Percentiles rank a stretch among this genome's conserved stretches.
Conservation (phyloP, 2,113 vertebrate species). For the Corythornis vintsioides region DNA sequence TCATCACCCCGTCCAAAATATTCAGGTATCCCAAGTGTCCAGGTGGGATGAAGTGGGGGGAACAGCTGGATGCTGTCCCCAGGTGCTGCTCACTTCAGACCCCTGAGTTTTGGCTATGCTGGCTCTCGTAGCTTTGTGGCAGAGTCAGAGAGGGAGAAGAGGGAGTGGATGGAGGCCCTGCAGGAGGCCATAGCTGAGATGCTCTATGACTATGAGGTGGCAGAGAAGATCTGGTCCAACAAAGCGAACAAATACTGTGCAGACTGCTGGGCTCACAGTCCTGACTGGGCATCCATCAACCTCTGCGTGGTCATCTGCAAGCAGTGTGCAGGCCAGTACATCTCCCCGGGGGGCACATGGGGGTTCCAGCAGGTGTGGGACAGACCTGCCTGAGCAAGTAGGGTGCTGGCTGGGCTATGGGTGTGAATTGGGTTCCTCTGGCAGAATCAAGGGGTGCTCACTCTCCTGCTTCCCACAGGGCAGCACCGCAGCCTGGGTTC, state of each 20-base stretch:
- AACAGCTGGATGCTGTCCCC: rapidly evolving
- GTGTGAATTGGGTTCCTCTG: rapidly evolving
- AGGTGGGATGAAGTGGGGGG: rapidly evolving
- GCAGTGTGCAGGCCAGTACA: slow-evolving; percentile 89
- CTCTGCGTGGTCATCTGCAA: slow-evolving; percentile 98
- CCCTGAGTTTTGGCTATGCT: not conserved
- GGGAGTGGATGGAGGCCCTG: slow-evolving; percentile 92
- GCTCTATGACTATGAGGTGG: slow-evolving; percentile 96
- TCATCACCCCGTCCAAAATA: slow-evolving; percentile 90
- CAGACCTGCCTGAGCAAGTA: not conserved
- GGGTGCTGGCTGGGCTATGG: not conserved
- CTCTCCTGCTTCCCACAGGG: slow-evolving; percentile 71
- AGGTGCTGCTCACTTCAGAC: not conserved
- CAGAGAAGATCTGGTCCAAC: slow-evolving; percentile 99
- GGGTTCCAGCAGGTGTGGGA: rapidly evolving
- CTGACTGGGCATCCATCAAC: slow-evolving; percentile 98
- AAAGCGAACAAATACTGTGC: slow-evolving; percentile 91
- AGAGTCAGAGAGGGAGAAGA: slow-evolving; percentile 88
- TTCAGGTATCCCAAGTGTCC: slow-evolving; percentile 82
- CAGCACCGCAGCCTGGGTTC: slow-evolving; percentile 93
- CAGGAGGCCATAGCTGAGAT: slow-evolving; percentile 93
- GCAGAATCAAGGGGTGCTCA: not conserved
- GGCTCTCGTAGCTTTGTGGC: slow-evolving; percentile 85
- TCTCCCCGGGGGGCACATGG: rapidly evolving
- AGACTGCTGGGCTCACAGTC: slow-evolving; percentile 88